Evolutionary conservation across 1,140 invertebrate genomes (phyloP).

Genomic region (Drosophila bipectinata): DNA sequence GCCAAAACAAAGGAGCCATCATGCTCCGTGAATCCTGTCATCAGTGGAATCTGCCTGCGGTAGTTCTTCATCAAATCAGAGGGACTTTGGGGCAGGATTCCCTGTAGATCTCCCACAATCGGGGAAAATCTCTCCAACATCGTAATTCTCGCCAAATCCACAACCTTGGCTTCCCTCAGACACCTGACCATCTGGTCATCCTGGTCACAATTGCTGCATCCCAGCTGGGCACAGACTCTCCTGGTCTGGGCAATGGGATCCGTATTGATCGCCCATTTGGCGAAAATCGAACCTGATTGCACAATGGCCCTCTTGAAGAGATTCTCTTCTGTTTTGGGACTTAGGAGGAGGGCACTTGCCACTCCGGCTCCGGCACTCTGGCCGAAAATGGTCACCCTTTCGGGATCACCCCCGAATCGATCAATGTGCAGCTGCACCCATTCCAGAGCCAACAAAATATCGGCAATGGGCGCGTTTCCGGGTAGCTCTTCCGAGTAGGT

Average conservation of each 20-base stretch:
- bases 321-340: constrained; percentile 55
- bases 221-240: constrained; percentile 55
- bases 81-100: constrained; percentile 63
- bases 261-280: constrained; percentile 59
- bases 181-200: constrained; percentile 42
- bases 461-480: constrained; percentile 71
- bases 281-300: constrained; percentile 79
- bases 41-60: constrained; percentile 52
- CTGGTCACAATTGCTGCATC: constrained; percentile 46
- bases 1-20: constrained; percentile 77
- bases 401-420: constrained; percentile 88
- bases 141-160: constrained; percentile 56
- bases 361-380: constrained; percentile 78
- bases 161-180: constrained; percentile 44
- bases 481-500: constrained; percentile 74
- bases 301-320: constrained; percentile 73
- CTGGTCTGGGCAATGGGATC: constrained; percentile 55
- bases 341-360: constrained; percentile 68
- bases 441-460: constrained; percentile 84
- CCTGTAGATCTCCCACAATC: constrained; percentile 59
- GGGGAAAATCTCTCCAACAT: constrained; percentile 59
- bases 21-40: constrained; percentile 79
- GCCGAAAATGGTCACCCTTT: constrained; percentile 83
- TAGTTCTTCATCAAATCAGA: constrained; percentile 43
- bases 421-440: constrained; percentile 88